These are phyloP conservation scores for Philopotamus ludificatus DNA, from an alignment of 1,140 invertebrate species.

Conservation along the genomic window DNA sequence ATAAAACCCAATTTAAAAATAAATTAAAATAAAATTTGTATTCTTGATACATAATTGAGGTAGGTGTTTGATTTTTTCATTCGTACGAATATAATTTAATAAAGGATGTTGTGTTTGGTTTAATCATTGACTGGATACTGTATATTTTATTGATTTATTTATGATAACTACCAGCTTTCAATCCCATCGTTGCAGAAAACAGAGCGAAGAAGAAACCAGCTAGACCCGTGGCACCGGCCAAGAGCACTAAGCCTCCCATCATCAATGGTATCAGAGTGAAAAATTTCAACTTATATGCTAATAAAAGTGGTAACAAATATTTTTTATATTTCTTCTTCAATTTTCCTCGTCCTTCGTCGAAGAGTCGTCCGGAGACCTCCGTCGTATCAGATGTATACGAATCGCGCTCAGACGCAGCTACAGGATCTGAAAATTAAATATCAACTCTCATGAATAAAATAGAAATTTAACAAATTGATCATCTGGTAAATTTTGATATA, in stretches of 20 bases:
- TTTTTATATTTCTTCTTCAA: slow-evolving; percentile 65
- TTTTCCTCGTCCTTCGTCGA: slow-evolving; percentile 45
- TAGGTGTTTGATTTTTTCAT: no score
- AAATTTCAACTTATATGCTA: slow-evolving; percentile 82
- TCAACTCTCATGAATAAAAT: no score
- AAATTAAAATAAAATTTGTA: no score
- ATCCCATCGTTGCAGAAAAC: slow-evolving; percentile 65
- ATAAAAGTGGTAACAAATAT: slow-evolving; percentile 69
- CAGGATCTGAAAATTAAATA: neutral
- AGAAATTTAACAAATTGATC: no score
- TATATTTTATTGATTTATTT: no score
- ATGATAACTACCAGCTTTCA: slow-evolving; percentile 47
- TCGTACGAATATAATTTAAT: no score
- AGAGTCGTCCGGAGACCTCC: neutral
- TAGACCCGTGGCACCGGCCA: slow-evolving; percentile 72
- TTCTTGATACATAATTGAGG: no score
- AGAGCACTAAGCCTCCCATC: slow-evolving; percentile 68
- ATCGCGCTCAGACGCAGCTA: neutral
- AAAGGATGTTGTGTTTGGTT: no score
- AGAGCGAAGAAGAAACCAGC: slow-evolving; percentile 84
- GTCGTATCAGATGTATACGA: neutral
- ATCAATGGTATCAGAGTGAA: slow-evolving; percentile 73
- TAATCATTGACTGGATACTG: no score
- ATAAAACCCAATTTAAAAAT: no score
- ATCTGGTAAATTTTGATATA: no score